Evolutionary conservation across 2,888 invertebrate species (phyloP).

Genomic region (Tenthredo notha): DNA sequence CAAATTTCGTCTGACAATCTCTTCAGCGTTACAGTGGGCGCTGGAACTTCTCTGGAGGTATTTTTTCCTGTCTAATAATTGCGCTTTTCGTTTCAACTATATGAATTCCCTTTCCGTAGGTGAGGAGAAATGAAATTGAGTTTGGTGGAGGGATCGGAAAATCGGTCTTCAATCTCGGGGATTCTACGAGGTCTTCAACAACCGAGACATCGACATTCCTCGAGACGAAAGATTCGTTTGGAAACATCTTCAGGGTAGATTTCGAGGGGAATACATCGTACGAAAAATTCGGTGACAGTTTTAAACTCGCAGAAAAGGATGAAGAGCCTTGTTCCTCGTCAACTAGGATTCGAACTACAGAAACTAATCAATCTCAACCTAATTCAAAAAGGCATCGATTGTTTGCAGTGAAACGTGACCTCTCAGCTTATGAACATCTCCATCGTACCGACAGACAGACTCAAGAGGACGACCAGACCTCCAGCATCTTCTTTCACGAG

Average conservation of each 20-base stretch:
- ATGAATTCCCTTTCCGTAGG: not conserved
- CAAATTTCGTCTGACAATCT: slow-evolving; percentile 64
- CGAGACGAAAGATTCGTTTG: slow-evolving; percentile 61
- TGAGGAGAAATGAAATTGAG: slow-evolving; percentile 1
- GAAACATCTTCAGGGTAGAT: slow-evolving; percentile 63
- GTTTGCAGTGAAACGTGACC: slow-evolving; percentile 69
- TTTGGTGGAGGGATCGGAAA: slow-evolving; percentile 1
- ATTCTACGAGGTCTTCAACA: not conserved
- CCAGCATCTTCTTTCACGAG: slow-evolving; percentile 61
- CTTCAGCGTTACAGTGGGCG: slow-evolving; percentile 60
- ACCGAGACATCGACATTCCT: not conserved
- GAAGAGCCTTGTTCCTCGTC: not conserved
- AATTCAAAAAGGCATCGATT: slow-evolving; percentile 62
- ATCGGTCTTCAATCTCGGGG: slow-evolving; percentile 15
- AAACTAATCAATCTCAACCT: not conserved
- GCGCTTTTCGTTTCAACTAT: not conserved
- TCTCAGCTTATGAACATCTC: slow-evolving; percentile 70
- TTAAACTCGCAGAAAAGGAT: not conserved
- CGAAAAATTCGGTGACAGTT: not conserved
- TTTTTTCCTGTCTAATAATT: not conserved
- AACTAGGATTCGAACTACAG: not conserved
- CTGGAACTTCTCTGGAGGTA: slow-evolving; percentile 31
- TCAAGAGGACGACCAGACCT: slow-evolving; percentile 56
- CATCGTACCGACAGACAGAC: slow-evolving; percentile 63
- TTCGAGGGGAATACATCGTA: slow-evolving; percentile 60